Conservation (phyloP, 2,797 vertebrate genomes). For the Kryptopterus vitreolus region DNA sequence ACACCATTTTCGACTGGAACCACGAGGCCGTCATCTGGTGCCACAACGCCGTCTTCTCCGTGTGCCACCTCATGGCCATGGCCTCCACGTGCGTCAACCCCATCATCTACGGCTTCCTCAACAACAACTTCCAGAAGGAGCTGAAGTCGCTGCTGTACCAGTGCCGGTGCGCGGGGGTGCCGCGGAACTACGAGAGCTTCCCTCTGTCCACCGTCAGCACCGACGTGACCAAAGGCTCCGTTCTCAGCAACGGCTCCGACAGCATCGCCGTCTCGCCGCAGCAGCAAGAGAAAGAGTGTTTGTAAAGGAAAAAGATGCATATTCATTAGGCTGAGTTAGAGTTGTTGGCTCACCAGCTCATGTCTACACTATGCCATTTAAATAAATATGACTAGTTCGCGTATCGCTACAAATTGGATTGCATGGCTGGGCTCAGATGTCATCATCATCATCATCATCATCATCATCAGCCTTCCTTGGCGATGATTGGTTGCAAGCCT, state of each 20-base stretch:
- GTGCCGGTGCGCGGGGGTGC: conserved; percentile 75
- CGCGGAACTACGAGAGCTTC: conserved; percentile 79
- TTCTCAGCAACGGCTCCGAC: conserved; percentile 74
- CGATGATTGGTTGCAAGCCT: background rate
- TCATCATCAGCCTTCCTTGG: background rate
- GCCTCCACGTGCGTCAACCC: conserved; percentile 82
- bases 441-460: background rate
- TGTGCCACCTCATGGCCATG: conserved; percentile 83
- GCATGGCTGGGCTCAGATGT: background rate
- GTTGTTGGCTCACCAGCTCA: conserved; percentile 1
- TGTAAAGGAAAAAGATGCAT: conserved; percentile 25
- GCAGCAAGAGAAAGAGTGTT: conserved; percentile 43
- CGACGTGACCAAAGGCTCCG: conserved; percentile 80
- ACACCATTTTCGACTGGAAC: conserved; percentile 83
- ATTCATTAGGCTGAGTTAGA: background rate
- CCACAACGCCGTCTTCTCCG: conserved; percentile 79
- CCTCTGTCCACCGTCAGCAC: conserved; percentile 83
- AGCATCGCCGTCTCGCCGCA: conserved; percentile 60
- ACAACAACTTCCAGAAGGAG: conserved; percentile 85
- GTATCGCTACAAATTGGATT: background rate
- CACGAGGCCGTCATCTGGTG: conserved; percentile 74
- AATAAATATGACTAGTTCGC: background rate
- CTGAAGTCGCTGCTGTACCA: conserved; percentile 75
- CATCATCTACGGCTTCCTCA: conserved; percentile 85
- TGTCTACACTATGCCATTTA: background rate